Evolutionary conservation across 2,888 invertebrate species (phyloP), one percentile per base, ranked within the genome.

Genomic region (Drosophila nr. perissopoda): DNA sequence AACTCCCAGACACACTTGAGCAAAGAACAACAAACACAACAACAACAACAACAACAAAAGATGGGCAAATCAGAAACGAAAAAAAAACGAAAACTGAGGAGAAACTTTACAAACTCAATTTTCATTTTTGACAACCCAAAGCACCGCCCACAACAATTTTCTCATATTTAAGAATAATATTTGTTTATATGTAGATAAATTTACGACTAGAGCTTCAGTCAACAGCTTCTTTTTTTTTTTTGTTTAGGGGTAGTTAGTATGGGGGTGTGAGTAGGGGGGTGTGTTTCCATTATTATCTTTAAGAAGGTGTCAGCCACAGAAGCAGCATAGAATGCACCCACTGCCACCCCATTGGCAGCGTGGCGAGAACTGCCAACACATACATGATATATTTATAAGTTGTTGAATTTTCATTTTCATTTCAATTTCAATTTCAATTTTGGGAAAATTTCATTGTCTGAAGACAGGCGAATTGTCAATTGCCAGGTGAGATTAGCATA

Each of bases 171-270:
- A 74, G 80, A 82, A 90, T 78, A 82, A 87, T 87, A 87, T 87
- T 87, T 87, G 89, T 87, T 90, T 87, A 90, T 90, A 76, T 84
- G 87, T 77, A 75, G 83, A 87, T 90, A 87, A 89, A 90, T 87
- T 87, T 81, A 81, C 70, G 78, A 69, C 74, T 81, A 80, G 79
- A 75, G 73, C 74, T 57, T 73, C 65, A 66, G 74, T 61, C 65
- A 64, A 68, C 61, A 72, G 59, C 33, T 33, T 33, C 31, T 33
- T 76, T 67, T 31, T 31, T 49, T 40, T 11, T 33, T 4, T 16
- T 4, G 2, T 48, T 59, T 25, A 54, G n/a, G 56, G 57, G 76
- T 31, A 49, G 76, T 54, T 38, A 42, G n/a, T 13, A 25, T 4
- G 29, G 38, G 60, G 69, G 51, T 59, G 51, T 51, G 58, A 38